Percentiles rank a stretch among this genome's conserved stretches.
These are phyloP conservation scores for Notamacropus eugenii DNA, from an alignment of 2,797 vertebrate genomes.

Conservation along the genomic window DNA sequence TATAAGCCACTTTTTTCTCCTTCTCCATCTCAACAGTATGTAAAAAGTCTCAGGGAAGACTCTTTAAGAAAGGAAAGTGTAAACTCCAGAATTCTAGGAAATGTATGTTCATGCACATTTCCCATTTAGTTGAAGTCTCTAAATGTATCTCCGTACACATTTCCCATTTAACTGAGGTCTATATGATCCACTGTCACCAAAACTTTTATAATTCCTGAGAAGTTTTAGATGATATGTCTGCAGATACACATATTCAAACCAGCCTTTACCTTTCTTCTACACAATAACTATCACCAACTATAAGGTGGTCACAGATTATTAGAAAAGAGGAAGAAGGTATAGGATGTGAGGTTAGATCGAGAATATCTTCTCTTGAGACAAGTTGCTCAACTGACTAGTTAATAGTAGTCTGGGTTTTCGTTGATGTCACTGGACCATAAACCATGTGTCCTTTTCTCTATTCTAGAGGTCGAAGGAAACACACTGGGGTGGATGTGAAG, in stretches of 20 bases:
- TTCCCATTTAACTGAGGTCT: not conserved
- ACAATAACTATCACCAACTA: constrained; percentile 1
- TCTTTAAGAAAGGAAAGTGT: not conserved
- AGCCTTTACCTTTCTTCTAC: constrained; percentile 4
- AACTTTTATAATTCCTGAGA: not conserved
- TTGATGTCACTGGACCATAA: not conserved
- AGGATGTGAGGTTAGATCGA: not conserved
- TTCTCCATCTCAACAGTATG: not conserved
- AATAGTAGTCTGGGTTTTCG: not conserved
- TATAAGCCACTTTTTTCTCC: not conserved
- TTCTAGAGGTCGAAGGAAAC: constrained; percentile 31
- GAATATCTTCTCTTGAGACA: not conserved
- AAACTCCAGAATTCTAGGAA: constrained; percentile 19
- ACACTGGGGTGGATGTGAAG: constrained; percentile 78
- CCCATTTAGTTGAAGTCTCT: not conserved
- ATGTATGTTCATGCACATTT: not conserved
- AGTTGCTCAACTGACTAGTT: not conserved
- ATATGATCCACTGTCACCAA: not conserved
- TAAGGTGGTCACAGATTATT: constrained; percentile 5
- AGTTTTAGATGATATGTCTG: not conserved
- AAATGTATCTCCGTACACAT: not conserved
- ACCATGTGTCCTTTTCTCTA: not conserved
- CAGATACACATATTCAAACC: not conserved
- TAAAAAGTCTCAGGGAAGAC: not conserved
- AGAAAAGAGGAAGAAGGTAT: constrained; percentile 18